Percentiles rank a stretch among this genome's conserved stretches.
These are phyloP conservation scores for Cacatua alba DNA, from an alignment of 2,113 vertebrate genomes.

Conservation along the genomic window DNA sequence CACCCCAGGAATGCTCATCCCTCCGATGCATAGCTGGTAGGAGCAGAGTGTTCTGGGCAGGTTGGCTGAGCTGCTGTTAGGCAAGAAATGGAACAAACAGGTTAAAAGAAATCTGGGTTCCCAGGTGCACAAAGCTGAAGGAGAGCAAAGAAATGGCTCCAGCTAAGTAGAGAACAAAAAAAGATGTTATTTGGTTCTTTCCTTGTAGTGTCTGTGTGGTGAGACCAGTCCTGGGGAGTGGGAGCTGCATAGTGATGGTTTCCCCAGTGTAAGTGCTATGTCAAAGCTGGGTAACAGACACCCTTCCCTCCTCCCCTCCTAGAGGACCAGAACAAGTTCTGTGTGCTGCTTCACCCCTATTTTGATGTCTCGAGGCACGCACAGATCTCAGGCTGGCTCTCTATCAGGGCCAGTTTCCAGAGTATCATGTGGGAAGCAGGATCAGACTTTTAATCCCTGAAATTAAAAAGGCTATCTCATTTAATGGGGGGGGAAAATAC, in stretches of 20 bases:
- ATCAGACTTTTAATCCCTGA: background rate
- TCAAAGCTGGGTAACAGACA: background rate
- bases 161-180: background rate
- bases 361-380: background rate
- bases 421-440: background rate
- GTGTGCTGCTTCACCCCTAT: rapidly evolving
- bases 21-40: background rate
- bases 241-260: background rate
- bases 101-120: background rate
- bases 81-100: background rate
- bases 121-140: background rate
- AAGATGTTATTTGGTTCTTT: background rate
- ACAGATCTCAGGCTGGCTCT: background rate
- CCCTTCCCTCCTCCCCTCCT: background rate
- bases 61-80: background rate
- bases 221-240: background rate
- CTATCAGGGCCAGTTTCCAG: background rate
- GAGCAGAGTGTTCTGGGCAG: background rate
- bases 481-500: background rate
- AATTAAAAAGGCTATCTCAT: background rate
- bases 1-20: background rate
- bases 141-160: background rate
- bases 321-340: background rate
- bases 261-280: background rate
- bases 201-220: background rate